A percentile compares a stretch with the other conserved stretches of the same genome.
phyloP scores from a whole-genome alignment of 1,140 invertebrate genomes.

The Calliopsis andreniformis region DNA sequence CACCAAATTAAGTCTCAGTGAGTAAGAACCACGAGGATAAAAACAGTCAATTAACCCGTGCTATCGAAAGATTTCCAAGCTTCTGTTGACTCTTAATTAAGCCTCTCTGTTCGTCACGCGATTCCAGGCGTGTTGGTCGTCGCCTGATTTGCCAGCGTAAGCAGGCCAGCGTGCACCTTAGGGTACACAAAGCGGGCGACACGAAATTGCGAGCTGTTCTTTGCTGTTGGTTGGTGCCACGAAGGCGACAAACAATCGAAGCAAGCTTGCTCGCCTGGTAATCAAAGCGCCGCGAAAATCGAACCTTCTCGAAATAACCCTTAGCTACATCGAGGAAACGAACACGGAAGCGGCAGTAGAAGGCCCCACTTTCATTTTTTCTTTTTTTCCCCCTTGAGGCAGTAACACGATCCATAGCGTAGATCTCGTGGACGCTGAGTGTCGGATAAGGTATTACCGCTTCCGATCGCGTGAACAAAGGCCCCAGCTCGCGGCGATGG shows the following conservation, averaged over 20 bases:
- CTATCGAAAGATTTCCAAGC: background rate
- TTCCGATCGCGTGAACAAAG: background rate
- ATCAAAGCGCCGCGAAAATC: background rate
- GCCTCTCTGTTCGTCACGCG: background rate
- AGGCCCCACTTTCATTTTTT: background rate
- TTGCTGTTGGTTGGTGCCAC: background rate
- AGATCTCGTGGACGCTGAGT: background rate
- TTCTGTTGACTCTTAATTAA: background rate
- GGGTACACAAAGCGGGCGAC: background rate
- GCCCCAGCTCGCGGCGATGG: no score
- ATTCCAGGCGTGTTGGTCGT: background rate
- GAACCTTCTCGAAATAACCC: background rate
- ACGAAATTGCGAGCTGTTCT: slow-evolving; percentile 9
- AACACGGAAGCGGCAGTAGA: no score
- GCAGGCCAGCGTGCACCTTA: background rate
- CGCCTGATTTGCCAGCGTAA: no score
- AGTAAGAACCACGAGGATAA: background rate
- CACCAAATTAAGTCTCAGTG: no score
- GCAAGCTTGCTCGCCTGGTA: background rate
- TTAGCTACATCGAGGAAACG: no score
- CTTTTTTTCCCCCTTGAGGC: background rate
- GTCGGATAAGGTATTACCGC: slow-evolving; percentile 5
- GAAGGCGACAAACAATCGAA: background rate
- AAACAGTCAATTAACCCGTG: background rate
- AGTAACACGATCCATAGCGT: background rate